Percentiles rank a stretch among this genome's conserved stretches.
These are phyloP conservation scores for Pseudonaja textilis DNA, from an alignment of 2,113 vertebrate species.

Conservation along the genomic window DNA sequence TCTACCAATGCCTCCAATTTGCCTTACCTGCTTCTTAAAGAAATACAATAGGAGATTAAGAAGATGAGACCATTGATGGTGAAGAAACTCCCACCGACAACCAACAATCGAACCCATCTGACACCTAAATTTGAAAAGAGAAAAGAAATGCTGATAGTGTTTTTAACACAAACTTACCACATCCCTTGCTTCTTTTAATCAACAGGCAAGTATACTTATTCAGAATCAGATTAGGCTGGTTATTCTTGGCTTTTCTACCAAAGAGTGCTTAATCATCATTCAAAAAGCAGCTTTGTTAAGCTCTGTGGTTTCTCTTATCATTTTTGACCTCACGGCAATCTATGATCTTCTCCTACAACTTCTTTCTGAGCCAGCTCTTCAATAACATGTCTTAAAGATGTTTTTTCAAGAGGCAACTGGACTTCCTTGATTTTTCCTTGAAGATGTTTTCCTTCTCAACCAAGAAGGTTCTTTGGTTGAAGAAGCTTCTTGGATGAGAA, in stretches of 20 bases:
- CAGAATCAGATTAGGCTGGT: not conserved
- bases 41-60: not conserved
- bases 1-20: too few relatives aligned
- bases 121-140: not conserved
- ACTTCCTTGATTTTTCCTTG: not conserved
- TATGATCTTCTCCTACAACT: not conserved
- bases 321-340: not conserved
- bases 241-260: not conserved
- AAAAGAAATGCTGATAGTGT: not conserved
- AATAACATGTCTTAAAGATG: not conserved
- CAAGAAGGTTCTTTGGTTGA: not conserved
- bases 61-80: constrained; percentile 20
- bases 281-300: not conserved
- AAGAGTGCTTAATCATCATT: not conserved
- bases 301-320: not conserved
- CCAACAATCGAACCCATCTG: not conserved
- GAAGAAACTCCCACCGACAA: not conserved
- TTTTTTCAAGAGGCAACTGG: not conserved
- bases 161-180: not conserved
- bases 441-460: not conserved
- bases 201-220: not conserved
- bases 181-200: not conserved
- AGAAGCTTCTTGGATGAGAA: not conserved
- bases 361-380: not conserved
- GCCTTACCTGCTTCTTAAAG: not conserved